These are phyloP conservation scores for Eupithecia centaureata DNA, from an alignment of 2,888 invertebrate species.

Conservation along the genomic window DNA sequence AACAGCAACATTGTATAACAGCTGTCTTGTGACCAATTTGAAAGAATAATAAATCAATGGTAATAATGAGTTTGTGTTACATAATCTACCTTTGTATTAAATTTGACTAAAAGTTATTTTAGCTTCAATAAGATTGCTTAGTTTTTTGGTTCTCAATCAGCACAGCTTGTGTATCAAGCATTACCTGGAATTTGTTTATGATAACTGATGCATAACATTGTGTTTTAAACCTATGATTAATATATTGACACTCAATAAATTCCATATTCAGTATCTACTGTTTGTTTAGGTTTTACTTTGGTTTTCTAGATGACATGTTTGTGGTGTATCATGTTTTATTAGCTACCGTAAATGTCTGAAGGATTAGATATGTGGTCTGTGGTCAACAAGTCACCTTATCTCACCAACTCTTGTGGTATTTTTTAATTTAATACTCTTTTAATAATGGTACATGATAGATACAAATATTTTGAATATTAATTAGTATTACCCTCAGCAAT, in stretches of 20 bases:
- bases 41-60: not conserved
- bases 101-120: too few species aligned
- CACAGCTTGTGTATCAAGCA: not conserved
- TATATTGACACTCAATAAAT: not conserved
- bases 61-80: not conserved
- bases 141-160: too few species aligned
- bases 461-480: slow-evolving; percentile 5
- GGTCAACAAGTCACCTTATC: not conserved
- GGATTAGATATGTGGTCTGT: not conserved
- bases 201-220: too few species aligned
- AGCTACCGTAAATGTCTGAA: not conserved
- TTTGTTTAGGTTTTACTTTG: not conserved
- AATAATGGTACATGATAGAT: not conserved
- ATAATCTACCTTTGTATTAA: not conserved
- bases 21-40: not conserved
- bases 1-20: not conserved
- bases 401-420: not conserved
- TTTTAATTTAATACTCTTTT: not conserved
- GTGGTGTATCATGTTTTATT: not conserved
- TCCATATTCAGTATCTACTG: not conserved
- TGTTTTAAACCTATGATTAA: too few species aligned
- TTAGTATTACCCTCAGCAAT: slow-evolving; percentile 70
- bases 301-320: not conserved
- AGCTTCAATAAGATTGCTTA: too few species aligned
- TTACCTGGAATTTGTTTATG: not conserved